Conservation (phyloP, 1,140 invertebrate genomes). For the Drosophila quadrilineata region DNA sequence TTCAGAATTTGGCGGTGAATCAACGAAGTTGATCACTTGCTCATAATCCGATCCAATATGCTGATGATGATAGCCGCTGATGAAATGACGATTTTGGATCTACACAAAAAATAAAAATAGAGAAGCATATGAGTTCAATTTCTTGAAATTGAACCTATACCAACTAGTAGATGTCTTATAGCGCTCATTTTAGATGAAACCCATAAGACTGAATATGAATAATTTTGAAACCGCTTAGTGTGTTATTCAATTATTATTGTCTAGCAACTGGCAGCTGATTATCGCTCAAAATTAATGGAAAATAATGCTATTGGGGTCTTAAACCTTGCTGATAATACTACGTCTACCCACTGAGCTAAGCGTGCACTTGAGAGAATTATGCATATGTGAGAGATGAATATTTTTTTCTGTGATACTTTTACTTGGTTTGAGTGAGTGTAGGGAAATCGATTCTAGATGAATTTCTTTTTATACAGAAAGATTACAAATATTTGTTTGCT, state of each 20-base stretch:
- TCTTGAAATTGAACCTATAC: neutral
- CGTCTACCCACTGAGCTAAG: neutral
- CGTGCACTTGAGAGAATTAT: neutral
- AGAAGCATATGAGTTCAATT: neutral
- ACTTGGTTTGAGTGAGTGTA: conserved; percentile 15
- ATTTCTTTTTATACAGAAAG: no score
- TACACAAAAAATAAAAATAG: conserved; percentile 9
- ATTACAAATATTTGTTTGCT: no score
- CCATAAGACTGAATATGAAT: conserved; percentile 24
- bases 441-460: conserved; percentile 33
- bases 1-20: conserved; percentile 80
- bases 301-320: conserved; percentile 54
- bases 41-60: conserved; percentile 80
- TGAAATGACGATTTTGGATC: conserved; percentile 75
- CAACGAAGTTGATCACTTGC: conserved; percentile 80
- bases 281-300: conserved; percentile 52
- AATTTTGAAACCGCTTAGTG: conserved; percentile 6
- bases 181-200: neutral
- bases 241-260: conserved; percentile 26
- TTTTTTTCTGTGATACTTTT: neutral
- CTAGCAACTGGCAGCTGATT: conserved; percentile 45
- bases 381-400: conserved; percentile 9
- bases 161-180: neutral
- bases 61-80: conserved; percentile 78
- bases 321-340: conserved; percentile 72